Evolutionary conservation across 2,113 vertebrate species (phyloP), one percentile per base, ranked within the genome.

Genomic region (Phrynosoma blainvillii): DNA sequence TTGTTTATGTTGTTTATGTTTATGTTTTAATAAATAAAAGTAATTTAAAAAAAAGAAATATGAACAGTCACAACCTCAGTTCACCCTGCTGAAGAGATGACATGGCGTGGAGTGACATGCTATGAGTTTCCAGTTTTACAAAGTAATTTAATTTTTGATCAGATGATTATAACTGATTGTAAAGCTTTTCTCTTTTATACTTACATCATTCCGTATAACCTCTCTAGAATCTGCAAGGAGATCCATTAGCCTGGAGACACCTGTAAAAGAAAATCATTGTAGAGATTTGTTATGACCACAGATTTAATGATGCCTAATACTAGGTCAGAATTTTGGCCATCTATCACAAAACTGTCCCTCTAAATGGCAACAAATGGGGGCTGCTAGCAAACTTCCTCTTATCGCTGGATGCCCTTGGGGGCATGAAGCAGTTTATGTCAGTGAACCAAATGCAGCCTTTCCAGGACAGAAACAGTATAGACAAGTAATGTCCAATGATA

Each of bases 171-270:
- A 70, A 54, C 7, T 36, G 14, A 52, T 16, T 25, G 0, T 65
- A 79, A 25, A 42, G 79, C 70, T 77, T 71, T 59, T 40, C 23
- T 0, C 5, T 27, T 47, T 36, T 59, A 32, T 27, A 97, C 98
- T 98, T 92, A 99, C 99, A 92, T 99, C 99, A 89, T 99, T 99
- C 62, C 99, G 97, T 92, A 99, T 99, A 1, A 99, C 98, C 94
- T 99, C 99, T 96, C 99, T 98, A 2, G 99, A 99, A 94, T 99
- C 99, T 5, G 98, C 98, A 4, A 99, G 84, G 20, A 99, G 95
- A 94, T 99, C 99, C 99, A 99, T 99, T 20, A 99, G 93, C 86
- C 98, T 98, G 88, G 99, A 99, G 89, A 99, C 98, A 92, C 99
- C 99, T 99, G 92, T 20, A 85, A 87, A 81, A 89, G 89, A 14